A percentile compares a stretch with the other conserved stretches of the same genome.
These are phyloP conservation scores for Tanypteryx hageni DNA, from an alignment of 2,888 invertebrate genomes.

Conservation along the genomic window DNA sequence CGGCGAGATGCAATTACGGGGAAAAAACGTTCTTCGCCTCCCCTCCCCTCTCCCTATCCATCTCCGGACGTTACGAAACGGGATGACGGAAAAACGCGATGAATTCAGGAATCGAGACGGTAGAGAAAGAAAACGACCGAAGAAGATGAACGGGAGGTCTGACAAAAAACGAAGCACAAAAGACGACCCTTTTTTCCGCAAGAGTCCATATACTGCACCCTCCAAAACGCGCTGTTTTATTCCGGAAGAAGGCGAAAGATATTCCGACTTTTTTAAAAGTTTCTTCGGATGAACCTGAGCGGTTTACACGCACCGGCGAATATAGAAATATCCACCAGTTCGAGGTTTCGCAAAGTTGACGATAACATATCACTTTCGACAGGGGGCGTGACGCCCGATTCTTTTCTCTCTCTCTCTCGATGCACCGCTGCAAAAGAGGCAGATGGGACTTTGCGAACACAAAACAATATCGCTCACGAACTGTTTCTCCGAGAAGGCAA, in stretches of 20 bases:
- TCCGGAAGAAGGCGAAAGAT: background rate
- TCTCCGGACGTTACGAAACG: slow-evolving; percentile 7
- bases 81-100: background rate
- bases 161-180: background rate
- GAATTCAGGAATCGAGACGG: background rate
- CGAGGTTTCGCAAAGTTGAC: background rate
- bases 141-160: background rate
- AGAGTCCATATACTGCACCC: background rate
- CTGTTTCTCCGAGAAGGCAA: too few species aligned
- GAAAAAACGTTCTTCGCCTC: background rate
- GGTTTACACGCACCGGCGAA: background rate
- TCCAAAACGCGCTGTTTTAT: background rate
- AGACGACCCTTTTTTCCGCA: background rate
- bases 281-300: background rate
- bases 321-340: background rate
- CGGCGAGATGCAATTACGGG: slow-evolving; percentile 50
- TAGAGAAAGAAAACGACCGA: background rate
- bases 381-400: background rate
- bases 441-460: too few species aligned
- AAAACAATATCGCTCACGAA: too few species aligned
- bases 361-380: background rate
- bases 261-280: background rate
- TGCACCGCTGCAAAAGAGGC: too few species aligned
- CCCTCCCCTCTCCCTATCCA: background rate
- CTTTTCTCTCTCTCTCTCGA: background rate